Percentiles rank a stretch among this genome's conserved stretches.
phyloP scores from a whole-genome alignment of 2,797 vertebrate genomes.

The Phrynocephalus vlangalii region DNA sequence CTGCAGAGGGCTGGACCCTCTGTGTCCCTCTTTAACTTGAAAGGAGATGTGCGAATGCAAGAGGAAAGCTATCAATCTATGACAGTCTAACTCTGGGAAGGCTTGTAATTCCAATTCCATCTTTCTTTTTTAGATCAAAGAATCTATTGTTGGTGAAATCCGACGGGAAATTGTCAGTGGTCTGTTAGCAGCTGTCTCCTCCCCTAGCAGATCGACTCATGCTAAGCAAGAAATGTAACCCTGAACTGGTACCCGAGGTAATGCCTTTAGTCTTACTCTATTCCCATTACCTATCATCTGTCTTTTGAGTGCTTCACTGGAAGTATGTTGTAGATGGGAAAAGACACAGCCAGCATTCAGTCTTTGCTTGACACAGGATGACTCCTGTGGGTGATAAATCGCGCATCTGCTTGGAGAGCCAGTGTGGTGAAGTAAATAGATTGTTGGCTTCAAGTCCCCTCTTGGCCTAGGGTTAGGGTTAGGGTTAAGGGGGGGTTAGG shows the following conservation, averaged over 20 bases:
- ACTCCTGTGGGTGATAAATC: too few species aligned
- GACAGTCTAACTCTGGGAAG: neutral
- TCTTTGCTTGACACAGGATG: too few species aligned
- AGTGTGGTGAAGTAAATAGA: too few species aligned
- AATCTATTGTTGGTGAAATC: conserved; percentile 91
- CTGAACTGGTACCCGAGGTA: conserved; percentile 75
- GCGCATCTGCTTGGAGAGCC: too few species aligned
- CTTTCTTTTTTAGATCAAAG: conserved; percentile 87
- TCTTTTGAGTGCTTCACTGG: neutral
- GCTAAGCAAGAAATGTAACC: conserved; percentile 72
- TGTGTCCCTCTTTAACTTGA: neutral
- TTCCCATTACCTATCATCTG: neutral
- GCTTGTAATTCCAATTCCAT: conserved; percentile 35
- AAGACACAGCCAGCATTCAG: too few species aligned
- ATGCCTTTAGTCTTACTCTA: conserved; percentile 19
- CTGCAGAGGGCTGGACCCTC: neutral
- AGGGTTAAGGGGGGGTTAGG: too few species aligned
- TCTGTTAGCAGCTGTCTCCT: conserved; percentile 87
- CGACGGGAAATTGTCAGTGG: conserved; percentile 92
- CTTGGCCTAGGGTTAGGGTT: too few species aligned
- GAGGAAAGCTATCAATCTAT: neutral
- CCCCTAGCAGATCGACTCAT: conserved; percentile 75
- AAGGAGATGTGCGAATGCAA: neutral
- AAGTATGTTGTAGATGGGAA: too few species aligned
- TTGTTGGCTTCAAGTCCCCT: too few species aligned